Base-by-base conservation (phyloP, 2,797 vertebrate genomes). In the Hippoglossus hippoglossus region DNA sequence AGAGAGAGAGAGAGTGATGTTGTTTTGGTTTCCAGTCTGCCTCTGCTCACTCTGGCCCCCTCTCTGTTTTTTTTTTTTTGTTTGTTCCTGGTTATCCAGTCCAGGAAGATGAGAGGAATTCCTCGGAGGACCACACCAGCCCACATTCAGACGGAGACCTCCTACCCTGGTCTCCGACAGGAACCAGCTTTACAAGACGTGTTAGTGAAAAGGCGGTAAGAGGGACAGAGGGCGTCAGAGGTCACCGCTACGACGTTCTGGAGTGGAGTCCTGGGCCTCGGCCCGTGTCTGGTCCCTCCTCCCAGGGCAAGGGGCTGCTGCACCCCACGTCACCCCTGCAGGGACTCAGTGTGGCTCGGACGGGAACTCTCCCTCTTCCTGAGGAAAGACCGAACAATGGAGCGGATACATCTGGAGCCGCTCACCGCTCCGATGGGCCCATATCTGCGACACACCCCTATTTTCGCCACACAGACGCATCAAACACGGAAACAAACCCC, bases 371-470 rank as follows among this genome's bases (percentile, higher is more conserved):
- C 77, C 77, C 66, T 67, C 79, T 94, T 95, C 92, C 94, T 91
- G 93, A 94, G 95, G 95, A 95, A 95, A 83, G 19, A 11, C 44
- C 44, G 28, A 86, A 95, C 94, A 95, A 95, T 95, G 81, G 88
- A 85, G 74, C 89, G 95, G 95, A 95, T 86, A 83, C 86, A 88
- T 88, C 95, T 95, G 95, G 83, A 65, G 63, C 67, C 16, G 70
- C 80, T 88, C 86, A 70, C 79, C 69, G 72, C 75, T 18, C 75
- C 44, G 66, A 69, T 19, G 52, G 63, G 46, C 67, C 55, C 54
- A 39, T 65, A 31, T 58, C 72, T 73, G 70, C 82, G 72, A 82
- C 89, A 72, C 89, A 41, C 79, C 71, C 85, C 46, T 71, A 81
- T 87, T 80, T 87, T 84, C 70, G 79, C 52, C 77, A 49, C 4